Conservation (phyloP, 2,888 invertebrate genomes). For the Diaperis boleti region DNA sequence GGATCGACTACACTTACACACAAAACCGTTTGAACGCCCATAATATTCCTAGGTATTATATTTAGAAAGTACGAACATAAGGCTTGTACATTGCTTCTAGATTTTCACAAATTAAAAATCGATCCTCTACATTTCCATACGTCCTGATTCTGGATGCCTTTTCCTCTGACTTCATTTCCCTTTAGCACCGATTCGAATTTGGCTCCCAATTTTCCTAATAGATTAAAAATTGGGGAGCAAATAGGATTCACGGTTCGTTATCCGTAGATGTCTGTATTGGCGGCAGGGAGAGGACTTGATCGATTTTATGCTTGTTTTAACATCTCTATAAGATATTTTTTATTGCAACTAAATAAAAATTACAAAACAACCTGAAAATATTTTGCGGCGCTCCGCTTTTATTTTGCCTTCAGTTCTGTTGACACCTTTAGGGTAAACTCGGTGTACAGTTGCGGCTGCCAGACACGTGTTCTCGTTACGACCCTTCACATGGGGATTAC, state of each 20-base stretch:
- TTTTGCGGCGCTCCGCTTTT: too few species aligned
- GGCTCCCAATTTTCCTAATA: conserved; percentile 22
- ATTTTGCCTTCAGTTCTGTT: conserved; percentile 20
- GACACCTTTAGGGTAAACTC: conserved; percentile 36
- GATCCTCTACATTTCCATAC: not conserved
- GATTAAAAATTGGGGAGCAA: conserved; percentile 22
- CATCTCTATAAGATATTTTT: not conserved
- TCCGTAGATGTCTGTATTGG: conserved; percentile 10
- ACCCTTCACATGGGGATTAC: conserved; percentile 55
- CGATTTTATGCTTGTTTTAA: conserved; percentile 4
- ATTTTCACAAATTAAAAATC: conserved; percentile 14
- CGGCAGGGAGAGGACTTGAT: not conserved
- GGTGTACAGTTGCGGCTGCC: conserved; percentile 46
- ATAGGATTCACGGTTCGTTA: conserved; percentile 17
- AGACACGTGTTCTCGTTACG: conserved; percentile 60
- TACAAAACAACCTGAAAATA: not conserved
- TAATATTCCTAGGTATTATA: too few species aligned
- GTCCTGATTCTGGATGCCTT: not conserved
- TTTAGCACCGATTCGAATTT: conserved; percentile 11
- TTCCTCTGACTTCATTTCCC: not conserved
- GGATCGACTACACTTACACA: too few species aligned
- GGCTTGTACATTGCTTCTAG: not conserved
- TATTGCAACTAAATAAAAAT: not conserved
- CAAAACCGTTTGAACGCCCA: too few species aligned
- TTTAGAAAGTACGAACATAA: too few species aligned